phyloP scores from a whole-genome alignment of 2,888 invertebrate species.

The Achlya flavicornis region DNA sequence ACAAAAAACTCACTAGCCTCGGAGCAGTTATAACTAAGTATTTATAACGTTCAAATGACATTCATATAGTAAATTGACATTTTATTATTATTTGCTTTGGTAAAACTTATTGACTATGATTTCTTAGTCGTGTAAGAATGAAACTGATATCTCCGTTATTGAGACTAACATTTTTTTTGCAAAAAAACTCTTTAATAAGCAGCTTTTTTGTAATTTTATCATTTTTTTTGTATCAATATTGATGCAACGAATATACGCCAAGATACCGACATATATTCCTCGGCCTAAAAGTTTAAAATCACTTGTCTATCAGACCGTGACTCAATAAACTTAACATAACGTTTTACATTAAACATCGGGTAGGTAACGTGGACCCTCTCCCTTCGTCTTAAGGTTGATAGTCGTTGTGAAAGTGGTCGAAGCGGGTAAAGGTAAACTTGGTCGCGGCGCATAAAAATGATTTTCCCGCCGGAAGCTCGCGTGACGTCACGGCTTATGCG shows the following conservation, averaged over 20 bases:
- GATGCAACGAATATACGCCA: conserved; percentile 3
- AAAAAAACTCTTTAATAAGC: background rate
- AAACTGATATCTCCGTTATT: no score
- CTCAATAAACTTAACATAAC: conserved; percentile 48
- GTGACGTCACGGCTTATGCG: conserved; percentile 60
- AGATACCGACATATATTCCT: conserved; percentile 35
- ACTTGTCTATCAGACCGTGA: conserved; percentile 57
- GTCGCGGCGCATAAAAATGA: conserved; percentile 44
- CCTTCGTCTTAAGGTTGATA: background rate
- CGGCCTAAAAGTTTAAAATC: conserved; percentile 51
- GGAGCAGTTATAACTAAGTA: no score
- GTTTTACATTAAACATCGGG: background rate
- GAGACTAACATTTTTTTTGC: no score
- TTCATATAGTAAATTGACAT: no score
- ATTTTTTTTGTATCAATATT: background rate
- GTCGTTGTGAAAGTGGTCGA: conserved; percentile 1
- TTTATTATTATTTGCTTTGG: no score
- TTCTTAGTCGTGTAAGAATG: no score
- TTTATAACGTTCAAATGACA: no score
- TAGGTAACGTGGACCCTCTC: background rate
- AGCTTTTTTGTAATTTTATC: background rate
- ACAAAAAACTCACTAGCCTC: no score
- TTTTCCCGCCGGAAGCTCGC: conserved; percentile 61
- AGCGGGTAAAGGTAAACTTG: conserved; percentile 17
- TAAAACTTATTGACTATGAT: no score